Percentiles rank a stretch among this genome's conserved stretches.
Conservation (phyloP, 2,113 vertebrate genomes). For the Mohoua ochrocephala region DNA sequence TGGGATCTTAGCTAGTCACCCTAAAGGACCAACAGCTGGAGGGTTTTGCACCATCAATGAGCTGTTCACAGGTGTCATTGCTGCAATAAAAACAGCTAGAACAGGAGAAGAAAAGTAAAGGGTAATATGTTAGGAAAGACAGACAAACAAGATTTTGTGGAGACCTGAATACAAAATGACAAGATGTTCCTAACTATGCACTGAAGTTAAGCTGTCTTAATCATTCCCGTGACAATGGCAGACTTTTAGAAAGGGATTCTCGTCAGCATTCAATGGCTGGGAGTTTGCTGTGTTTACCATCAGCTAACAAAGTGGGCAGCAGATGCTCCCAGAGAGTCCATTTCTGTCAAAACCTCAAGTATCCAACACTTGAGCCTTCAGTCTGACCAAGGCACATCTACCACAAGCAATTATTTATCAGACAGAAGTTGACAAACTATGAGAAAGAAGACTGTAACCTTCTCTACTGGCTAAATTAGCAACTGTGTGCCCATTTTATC, state of each 20-base stretch:
- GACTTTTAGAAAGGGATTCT: not conserved
- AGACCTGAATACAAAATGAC: not conserved
- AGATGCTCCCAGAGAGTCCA: not conserved
- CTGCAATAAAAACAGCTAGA: not conserved
- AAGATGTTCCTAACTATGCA: not conserved
- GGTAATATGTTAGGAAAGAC: not conserved
- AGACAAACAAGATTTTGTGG: not conserved
- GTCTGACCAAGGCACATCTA: not conserved
- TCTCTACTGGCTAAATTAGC: not conserved
- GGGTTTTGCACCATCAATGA: not conserved
- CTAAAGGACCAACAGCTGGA: not conserved
- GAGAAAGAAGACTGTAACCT: not conserved
- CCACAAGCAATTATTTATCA: not conserved
- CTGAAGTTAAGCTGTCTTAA: not conserved
- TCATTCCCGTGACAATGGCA: not conserved
- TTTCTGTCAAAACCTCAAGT: not conserved
- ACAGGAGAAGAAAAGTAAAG: not conserved
- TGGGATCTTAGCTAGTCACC: not conserved
- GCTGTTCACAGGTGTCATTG: not conserved
- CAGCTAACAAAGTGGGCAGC: not conserved
- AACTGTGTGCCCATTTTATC: not conserved
- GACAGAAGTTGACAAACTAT: not conserved
- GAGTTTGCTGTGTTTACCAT: not conserved
- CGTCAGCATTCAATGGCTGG: not conserved
- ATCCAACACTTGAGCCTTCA: not conserved